Base-by-base conservation (phyloP, 2,797 vertebrate species). In the Triplophysa yarkandensis region DNA sequence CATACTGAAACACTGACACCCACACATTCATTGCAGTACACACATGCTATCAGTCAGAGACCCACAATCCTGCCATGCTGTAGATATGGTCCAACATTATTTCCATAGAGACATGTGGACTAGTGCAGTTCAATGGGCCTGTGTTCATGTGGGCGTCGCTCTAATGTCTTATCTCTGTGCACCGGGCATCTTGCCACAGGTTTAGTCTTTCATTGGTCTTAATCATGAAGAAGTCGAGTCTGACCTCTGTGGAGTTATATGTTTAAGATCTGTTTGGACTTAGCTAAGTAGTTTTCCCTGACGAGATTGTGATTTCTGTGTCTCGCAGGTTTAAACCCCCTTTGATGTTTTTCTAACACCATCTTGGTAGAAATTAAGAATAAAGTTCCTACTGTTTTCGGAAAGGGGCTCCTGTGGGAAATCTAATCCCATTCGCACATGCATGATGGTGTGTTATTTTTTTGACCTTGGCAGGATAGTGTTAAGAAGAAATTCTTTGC, bases 61-160 rank as follows among this genome's bases (percentile, higher is more conserved):
- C 60, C 14, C 19, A 65, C 71, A 57, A 14, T 66, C 50, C 19
- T 66, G 50, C 43, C 60, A 46, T 19, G 10, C 50, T 57, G 50
- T 74, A 66, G 48, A 74, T 72, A 72, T 39, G 32, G 32, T 28
- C 58, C 57, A 54, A 72, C 23, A 43, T 30, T 14, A 54, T 73
- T 39, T 21, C n/a, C 50, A 54, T 16, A 66, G 50, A 66, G 61
- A 34, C 27, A 23, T 64, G 25, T 7, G 23, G 30, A 55, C 30
- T 30, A 44, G 60, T 23, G 36, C 27, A 5, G 25, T 43, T 43
- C 16, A 72, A 54, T 72, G 23, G 25, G 60, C 48, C 46, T 54
- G 48, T 44, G 61, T 39, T 44, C 36, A 65, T 65, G n/a, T 41
- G 63, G 28, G 36, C 0, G 6, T 27, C 23, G 52, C 32, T 8